Evolutionary conservation across 2,888 invertebrate species (phyloP).

Genomic region (Clostera curtula): DNA sequence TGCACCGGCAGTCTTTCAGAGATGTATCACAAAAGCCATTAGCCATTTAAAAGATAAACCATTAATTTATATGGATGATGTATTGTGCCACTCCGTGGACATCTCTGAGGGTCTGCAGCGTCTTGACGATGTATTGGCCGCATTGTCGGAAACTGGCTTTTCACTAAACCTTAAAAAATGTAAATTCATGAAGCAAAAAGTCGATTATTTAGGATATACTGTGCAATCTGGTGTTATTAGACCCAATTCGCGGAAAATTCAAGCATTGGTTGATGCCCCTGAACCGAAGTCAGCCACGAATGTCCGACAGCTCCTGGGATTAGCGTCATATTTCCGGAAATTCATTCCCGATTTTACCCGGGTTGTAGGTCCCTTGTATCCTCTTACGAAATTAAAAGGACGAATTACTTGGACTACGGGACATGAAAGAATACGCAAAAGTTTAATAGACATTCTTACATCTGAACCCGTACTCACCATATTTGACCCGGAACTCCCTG

Average conservation of each 20-base stretch:
- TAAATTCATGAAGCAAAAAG: slow-evolving; percentile 6
- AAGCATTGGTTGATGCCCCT: slow-evolving; percentile 8
- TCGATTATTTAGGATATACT: slow-evolving; percentile 14
- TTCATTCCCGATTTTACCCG: slow-evolving; percentile 8
- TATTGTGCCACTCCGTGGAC: too few species aligned
- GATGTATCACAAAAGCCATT: slow-evolving; percentile 26
- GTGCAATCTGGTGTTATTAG: slow-evolving; percentile 9
- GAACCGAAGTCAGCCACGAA: slow-evolving; percentile 11
- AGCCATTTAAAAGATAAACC: too few species aligned
- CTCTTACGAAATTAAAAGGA: slow-evolving; percentile 20
- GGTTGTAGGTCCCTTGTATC: too few species aligned
- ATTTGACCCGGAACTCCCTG: slow-evolving; percentile 1
- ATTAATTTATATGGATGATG: too few species aligned
- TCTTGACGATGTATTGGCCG: slow-evolving; percentile 4
- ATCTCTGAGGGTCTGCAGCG: slow-evolving; percentile 2
- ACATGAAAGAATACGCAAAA: slow-evolving; percentile 10
- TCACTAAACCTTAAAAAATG: slow-evolving; percentile 16
- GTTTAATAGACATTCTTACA: neutral
- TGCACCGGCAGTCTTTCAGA: slow-evolving; percentile 32
- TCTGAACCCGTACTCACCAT: slow-evolving; percentile 4
- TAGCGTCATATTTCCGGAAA: slow-evolving; percentile 10
- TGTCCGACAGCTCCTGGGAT: slow-evolving; percentile 17
- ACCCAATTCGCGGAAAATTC: slow-evolving; percentile 15
- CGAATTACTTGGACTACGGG: slow-evolving; percentile 13
- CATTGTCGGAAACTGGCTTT: slow-evolving; percentile 9